A percentile compares a stretch with the other conserved stretches of the same genome.
These are phyloP conservation scores for Coregonus sp. DNA, from an alignment of 2,797 vertebrate genomes.

Conservation along the genomic window DNA sequence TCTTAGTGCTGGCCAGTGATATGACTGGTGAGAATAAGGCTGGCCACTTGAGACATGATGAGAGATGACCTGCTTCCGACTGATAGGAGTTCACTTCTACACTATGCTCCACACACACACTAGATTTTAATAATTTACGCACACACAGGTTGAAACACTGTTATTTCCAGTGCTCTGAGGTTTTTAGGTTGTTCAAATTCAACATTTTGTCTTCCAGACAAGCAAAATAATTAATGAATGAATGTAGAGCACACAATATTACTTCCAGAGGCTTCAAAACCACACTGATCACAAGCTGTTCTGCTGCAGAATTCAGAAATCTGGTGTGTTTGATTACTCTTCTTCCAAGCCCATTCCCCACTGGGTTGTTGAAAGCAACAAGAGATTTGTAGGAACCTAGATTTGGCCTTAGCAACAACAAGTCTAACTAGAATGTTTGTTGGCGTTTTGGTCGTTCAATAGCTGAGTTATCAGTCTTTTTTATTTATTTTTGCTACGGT, in stretches of 20 bases:
- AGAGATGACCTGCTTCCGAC: background rate
- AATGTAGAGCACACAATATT: slow-evolving; percentile 7
- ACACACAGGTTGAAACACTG: background rate
- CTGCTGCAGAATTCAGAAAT: slow-evolving; percentile 7
- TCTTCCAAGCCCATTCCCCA: slow-evolving; percentile 2
- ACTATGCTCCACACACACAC: background rate
- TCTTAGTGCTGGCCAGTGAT: slow-evolving; percentile 23
- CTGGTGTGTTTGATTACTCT: background rate
- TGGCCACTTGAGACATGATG: background rate
- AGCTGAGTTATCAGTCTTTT: slow-evolving; percentile 4
- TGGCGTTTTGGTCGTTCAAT: slow-evolving; percentile 15
- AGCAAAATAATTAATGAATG: slow-evolving; percentile 24
- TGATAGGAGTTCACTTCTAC: background rate
- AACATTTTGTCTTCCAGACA: background rate
- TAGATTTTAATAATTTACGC: too few relatives aligned
- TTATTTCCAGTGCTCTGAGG: slow-evolving; percentile 11
- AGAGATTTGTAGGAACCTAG: slow-evolving; percentile 4
- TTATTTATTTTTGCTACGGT: too few relatives aligned
- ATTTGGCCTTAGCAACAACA: slow-evolving; percentile 32
- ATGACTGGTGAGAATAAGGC: slow-evolving; percentile 1
- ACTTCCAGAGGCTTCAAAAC: slow-evolving; percentile 27
- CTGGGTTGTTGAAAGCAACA: background rate
- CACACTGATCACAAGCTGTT: slow-evolving; percentile 15
- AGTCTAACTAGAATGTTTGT: slow-evolving; percentile 18
- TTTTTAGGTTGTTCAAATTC: slow-evolving; percentile 10